Evolutionary conservation across 2,888 invertebrate genomes (phyloP), one percentile per base, ranked within the genome.

Genomic region (Sclerodermus sp.): DNA sequence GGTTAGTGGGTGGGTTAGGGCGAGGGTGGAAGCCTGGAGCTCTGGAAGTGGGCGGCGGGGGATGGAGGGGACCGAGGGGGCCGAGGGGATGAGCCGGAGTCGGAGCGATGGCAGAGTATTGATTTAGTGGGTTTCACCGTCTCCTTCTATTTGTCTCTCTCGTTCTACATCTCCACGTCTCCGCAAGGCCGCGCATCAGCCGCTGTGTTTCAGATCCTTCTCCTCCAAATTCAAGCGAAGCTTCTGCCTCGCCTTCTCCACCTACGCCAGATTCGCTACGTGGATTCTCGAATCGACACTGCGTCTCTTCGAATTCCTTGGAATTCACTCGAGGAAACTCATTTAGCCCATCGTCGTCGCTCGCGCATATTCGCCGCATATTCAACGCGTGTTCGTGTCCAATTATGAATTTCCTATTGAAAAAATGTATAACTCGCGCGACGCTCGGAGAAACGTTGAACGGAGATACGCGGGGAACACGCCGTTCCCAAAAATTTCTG

Each of bases 91-190:
- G 69, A 75, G 69, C 71, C 68, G 67, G 72, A 77, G 76, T 74
- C 73, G 74, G 77, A 78, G 77, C 79, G 79, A 79, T 79, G 77
- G 75, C 78, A 77, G 77, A 76, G 73, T 74, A 74, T 74, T 76
- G 77, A 76, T 75, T 77, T 75, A 77, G 77, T 77, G 73, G 75
- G 74, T 72, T 74, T 73, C 74, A 68, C 74, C 74, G 68, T 78
- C 76, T 77, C 76, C 70, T 74, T 77, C 76, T 73, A 75, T 76
- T 74, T 76, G 73, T 73, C 73, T 68, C 73, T 73, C 70, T 72
- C 71, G 65, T 69, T 70, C 70, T 68, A 68, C 67, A 65, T 70
- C 70, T 73, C 71, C 23, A 23, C 23, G 23, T 23, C 23, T 23
- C 23, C 23, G 23, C 23, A 23, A 23, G 23, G 23, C 23, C 23